phyloP scores from a whole-genome alignment of 2,888 invertebrate species.

The Sinopyrophorus schimmeli region DNA sequence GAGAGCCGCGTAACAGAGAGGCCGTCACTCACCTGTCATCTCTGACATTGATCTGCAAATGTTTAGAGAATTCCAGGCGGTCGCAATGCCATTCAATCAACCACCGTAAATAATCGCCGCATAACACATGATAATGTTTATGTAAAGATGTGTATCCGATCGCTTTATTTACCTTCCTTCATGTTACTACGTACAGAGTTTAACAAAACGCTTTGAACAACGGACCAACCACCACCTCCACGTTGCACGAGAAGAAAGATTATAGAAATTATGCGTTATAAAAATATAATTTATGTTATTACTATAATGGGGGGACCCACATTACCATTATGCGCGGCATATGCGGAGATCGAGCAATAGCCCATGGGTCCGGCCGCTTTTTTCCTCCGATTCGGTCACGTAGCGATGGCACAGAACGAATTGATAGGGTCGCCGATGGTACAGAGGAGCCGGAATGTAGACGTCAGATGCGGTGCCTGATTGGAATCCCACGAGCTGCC shows the following conservation, averaged over 20 bases:
- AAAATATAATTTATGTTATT: constrained; percentile 56
- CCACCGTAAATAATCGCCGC: constrained; percentile 38
- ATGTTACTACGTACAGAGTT: constrained; percentile 17
- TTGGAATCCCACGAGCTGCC: constrained; percentile 50
- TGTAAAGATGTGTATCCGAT: constrained; percentile 28
- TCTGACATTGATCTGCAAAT: constrained; percentile 43
- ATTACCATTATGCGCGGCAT: constrained; percentile 36
- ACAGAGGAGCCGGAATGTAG: constrained; percentile 43
- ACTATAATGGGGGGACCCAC: constrained; percentile 51
- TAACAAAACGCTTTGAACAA: no score
- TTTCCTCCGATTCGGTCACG: constrained; percentile 49
- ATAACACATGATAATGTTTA: constrained; percentile 31
- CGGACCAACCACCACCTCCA: no score
- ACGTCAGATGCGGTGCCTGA: constrained; percentile 47
- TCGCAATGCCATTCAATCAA: constrained; percentile 38
- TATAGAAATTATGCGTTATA: constrained; percentile 46
- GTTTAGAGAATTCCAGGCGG: constrained; percentile 41
- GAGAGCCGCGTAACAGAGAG: constrained; percentile 37
- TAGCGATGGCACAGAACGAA: constrained; percentile 36
- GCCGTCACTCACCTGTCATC: constrained; percentile 43
- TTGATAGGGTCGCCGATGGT: constrained; percentile 40
- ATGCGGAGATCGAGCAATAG: constrained; percentile 36
- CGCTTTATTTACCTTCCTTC: constrained; percentile 28
- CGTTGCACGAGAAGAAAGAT: no score
- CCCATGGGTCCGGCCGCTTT: constrained; percentile 48